Base-by-base conservation (phyloP, 2,797 vertebrate genomes). In the Sebastes vulpes region DNA sequence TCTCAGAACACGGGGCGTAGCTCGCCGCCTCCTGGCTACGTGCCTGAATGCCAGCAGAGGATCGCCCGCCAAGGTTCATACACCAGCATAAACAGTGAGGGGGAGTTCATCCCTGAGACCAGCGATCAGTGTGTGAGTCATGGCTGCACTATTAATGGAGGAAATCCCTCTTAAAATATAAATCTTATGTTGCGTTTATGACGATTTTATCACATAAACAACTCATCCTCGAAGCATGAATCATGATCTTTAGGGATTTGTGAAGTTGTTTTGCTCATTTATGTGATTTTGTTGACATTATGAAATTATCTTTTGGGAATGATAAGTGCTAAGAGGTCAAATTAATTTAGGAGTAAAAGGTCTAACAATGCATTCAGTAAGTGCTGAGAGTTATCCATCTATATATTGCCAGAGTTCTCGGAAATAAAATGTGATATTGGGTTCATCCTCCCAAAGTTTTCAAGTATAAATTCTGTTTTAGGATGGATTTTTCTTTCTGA, bases 71-170 rank as follows among this genome's bases (percentile, higher is more conserved):
- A 99, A 91, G 98, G 98, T 14, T 99, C 98, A 68, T 99, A 99
- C 91, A 99, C 98, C 91, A 99, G 98, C 96, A 98, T 99, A 75
- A 98, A 99, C 85, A 99, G 98, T 0, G 98, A 99, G 87, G 98
- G 98, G 0, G 98, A 99, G 90, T 99, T 99, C 95, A 99, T 99
- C 91, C 98, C 98, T 0, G 98, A 99, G 93, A 98, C 97, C 92
- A 97, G 86, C 7, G 98, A 99, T 81, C 98, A 98, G 74, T 97
- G 97, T 74, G 97, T 98, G 92, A 98, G 97, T 98, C 92, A 77
- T 11, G 0, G n/a, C 56, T 60, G 63, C 58, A 28, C 20, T 65
- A 11, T 64, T 54, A 80, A 57, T 25, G 54, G 11, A 0, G 67
- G 65, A 84, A 79, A 29, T 60, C 59, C 57, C 54, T 42, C 31